phyloP scores from a whole-genome alignment of 2,113 vertebrate genomes.

The Coreoperca whiteheadi region DNA sequence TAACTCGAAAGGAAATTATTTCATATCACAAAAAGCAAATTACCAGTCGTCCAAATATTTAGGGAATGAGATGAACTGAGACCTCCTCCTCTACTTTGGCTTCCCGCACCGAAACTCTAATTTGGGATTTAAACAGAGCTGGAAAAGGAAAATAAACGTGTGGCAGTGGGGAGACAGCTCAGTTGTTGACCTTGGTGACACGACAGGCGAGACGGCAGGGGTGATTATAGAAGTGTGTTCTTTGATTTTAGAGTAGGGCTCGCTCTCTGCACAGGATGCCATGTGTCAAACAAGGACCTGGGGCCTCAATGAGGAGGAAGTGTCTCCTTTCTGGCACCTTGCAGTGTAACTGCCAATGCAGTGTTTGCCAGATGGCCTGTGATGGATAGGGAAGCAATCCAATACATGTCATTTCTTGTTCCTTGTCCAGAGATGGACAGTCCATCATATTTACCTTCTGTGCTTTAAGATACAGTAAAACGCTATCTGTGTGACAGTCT shows the following conservation, averaged over 20 bases:
- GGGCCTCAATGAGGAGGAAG: slow-evolving; percentile 66
- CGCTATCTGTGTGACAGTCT: background rate
- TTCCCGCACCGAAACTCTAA: slow-evolving; percentile 71
- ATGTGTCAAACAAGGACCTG: slow-evolving; percentile 54
- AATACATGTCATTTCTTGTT: slow-evolving; percentile 39
- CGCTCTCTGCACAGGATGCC: slow-evolving; percentile 65
- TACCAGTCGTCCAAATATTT: slow-evolving; percentile 82
- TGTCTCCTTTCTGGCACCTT: slow-evolving; percentile 55
- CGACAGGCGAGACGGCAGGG: slow-evolving; percentile 10
- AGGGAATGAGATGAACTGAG: slow-evolving; percentile 62
- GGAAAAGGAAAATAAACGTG: slow-evolving; percentile 71
- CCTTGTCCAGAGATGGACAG: slow-evolving; percentile 14
- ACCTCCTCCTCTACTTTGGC: slow-evolving; percentile 7
- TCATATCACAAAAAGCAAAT: slow-evolving; percentile 80
- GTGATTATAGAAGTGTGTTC: slow-evolving; percentile 47
- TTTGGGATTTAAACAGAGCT: slow-evolving; percentile 69
- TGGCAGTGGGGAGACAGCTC: slow-evolving; percentile 6
- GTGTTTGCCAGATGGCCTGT: slow-evolving; percentile 54
- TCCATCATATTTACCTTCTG: slow-evolving; percentile 10
- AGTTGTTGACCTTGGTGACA: slow-evolving; percentile 66
- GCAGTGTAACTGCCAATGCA: slow-evolving; percentile 45
- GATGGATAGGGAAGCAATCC: slow-evolving; percentile 54
- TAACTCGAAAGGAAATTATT: slow-evolving; percentile 79
- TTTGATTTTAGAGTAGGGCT: slow-evolving; percentile 58
- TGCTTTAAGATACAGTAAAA: slow-evolving; percentile 7